These are phyloP conservation scores for Graphium colonna DNA, from an alignment of 2,888 invertebrate species.

Conservation along the genomic window DNA sequence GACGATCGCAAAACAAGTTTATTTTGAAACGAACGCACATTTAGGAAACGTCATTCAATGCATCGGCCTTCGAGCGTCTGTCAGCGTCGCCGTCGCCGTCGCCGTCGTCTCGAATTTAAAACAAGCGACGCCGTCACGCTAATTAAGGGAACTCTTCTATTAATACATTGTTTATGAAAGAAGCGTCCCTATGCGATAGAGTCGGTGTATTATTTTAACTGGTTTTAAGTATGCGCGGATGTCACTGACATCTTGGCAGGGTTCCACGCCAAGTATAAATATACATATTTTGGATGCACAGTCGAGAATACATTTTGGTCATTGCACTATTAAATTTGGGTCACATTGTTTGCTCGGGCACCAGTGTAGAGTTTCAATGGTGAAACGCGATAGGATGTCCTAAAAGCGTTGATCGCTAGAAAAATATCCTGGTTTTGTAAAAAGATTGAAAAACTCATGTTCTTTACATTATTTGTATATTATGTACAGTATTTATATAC, in stretches of 20 bases:
- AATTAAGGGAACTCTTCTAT: conserved; percentile 28
- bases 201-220: conserved; percentile 45
- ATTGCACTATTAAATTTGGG: conserved; percentile 60
- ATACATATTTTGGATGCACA: conserved; percentile 66
- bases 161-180: conserved; percentile 35
- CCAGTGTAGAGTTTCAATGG: neutral
- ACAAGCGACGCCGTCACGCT: neutral
- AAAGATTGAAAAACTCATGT: too few relatives aligned
- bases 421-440: too few relatives aligned
- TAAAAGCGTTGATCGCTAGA: neutral
- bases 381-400: neutral
- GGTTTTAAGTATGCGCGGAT: conserved; percentile 59
- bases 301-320: conserved; percentile 65
- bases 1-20: neutral
- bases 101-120: conserved; percentile 1
- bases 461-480: too few relatives aligned
- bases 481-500: too few relatives aligned
- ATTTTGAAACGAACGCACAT: neutral
- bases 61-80: conserved; percentile 6
- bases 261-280: conserved; percentile 71
- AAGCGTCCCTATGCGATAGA: conserved; percentile 29
- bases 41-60: conserved; percentile 3
- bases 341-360: conserved; percentile 31
- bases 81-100: neutral
- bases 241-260: conserved; percentile 74